phyloP scores from a whole-genome alignment of 2,797 vertebrate species.

The Oreonectes daqikongensis region DNA sequence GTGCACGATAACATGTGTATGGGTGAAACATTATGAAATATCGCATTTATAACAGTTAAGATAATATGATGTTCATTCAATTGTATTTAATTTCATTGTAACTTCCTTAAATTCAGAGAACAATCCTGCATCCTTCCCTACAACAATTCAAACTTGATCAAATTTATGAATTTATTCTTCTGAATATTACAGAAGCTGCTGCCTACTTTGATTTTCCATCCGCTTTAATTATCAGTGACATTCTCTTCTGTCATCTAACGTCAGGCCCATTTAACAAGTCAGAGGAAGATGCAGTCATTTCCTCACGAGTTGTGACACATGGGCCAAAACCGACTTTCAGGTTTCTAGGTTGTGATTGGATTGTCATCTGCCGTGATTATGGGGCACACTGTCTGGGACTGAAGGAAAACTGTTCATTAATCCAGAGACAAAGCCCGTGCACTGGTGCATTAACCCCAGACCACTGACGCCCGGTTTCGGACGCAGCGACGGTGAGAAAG shows the following conservation, averaged over 20 bases:
- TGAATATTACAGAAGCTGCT: constrained; percentile 21
- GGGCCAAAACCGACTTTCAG: constrained; percentile 56
- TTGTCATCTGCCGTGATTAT: constrained; percentile 67
- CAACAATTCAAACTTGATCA: not conserved
- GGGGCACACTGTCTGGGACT: constrained; percentile 65
- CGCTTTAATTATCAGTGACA: constrained; percentile 62
- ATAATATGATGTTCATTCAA: not conserved
- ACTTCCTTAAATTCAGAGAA: not conserved
- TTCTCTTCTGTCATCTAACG: constrained; percentile 40
- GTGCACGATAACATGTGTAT: no score
- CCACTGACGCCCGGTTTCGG: constrained; percentile 62
- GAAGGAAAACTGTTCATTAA: constrained; percentile 74
- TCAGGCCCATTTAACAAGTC: constrained; percentile 58
- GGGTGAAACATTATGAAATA: no score
- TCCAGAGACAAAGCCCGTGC: constrained; percentile 71
- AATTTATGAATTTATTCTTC: constrained; percentile 21
- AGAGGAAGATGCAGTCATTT: constrained; percentile 46
- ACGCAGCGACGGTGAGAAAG: constrained; percentile 66
- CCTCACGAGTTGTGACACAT: constrained; percentile 51
- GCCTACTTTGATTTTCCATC: constrained; percentile 55
- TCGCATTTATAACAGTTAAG: not conserved
- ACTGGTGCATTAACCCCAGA: constrained; percentile 76
- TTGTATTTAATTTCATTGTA: not conserved
- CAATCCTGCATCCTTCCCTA: not conserved
- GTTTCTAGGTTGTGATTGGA: constrained; percentile 53